Percentiles rank a stretch among this genome's conserved stretches.
These are phyloP conservation scores for Sitodiplosis mosellana DNA, from an alignment of 1,140 invertebrate genomes.

Conservation along the genomic window DNA sequence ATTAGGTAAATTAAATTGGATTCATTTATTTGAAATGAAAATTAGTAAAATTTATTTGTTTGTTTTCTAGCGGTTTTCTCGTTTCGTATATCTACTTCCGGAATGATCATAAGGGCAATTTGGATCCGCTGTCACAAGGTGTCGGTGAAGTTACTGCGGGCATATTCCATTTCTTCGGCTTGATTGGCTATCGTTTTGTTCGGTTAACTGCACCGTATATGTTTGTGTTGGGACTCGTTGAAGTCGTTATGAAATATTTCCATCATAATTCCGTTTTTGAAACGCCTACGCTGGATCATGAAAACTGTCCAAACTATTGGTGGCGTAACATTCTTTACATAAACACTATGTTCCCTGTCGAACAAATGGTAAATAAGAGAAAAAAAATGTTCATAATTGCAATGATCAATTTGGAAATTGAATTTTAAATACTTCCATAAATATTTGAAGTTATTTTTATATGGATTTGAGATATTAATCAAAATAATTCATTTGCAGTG, in stretches of 20 bases:
- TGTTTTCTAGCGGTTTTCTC: slow-evolving; percentile 49
- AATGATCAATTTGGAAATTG: no score
- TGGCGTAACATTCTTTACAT: slow-evolving; percentile 72
- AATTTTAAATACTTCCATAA: slow-evolving; percentile 3
- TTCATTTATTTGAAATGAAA: no score
- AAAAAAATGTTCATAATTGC: no score
- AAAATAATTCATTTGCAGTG: slow-evolving; percentile 36
- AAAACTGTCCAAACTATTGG: slow-evolving; percentile 68
- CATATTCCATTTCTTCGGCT: slow-evolving; percentile 53
- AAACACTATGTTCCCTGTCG: slow-evolving; percentile 66
- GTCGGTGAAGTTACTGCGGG: slow-evolving; percentile 47
- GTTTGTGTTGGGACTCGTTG: slow-evolving; percentile 58
- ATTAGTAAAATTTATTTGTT: no score
- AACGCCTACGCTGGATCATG: slow-evolving; percentile 56
- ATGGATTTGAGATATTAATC: not conserved
- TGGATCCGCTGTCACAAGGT: slow-evolving; percentile 53
- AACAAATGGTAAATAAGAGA: slow-evolving; percentile 50
- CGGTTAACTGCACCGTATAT: slow-evolving; percentile 71
- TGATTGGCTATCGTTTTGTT: slow-evolving; percentile 57
- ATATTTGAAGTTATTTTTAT: slow-evolving; percentile 3
- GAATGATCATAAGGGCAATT: slow-evolving; percentile 57
- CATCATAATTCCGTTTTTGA: slow-evolving; percentile 62
- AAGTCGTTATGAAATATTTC: slow-evolving; percentile 67
- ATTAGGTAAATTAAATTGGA: slow-evolving; percentile 31
- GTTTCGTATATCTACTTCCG: slow-evolving; percentile 71